Base-by-base conservation (phyloP, 2,888 invertebrate genomes). In the Bombyx huttoni region DNA sequence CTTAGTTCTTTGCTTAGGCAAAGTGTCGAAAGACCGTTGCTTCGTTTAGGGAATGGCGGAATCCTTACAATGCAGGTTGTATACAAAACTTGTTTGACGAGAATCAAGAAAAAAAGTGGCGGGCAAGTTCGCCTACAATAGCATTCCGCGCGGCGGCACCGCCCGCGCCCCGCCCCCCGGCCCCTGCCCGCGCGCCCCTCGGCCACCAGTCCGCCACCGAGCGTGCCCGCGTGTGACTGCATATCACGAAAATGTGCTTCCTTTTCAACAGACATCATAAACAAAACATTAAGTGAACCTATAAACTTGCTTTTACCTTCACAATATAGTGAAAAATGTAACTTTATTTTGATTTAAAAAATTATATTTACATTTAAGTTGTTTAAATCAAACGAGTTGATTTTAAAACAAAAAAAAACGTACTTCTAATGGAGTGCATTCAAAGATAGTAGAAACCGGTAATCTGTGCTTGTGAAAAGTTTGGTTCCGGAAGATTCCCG, bases 1-100 rank as follows among this genome's bases (percentile, higher is more conserved):
- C n/a, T n/a, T n/a, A n/a, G n/a, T n/a, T n/a, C n/a, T n/a, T n/a
- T n/a, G n/a, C n/a, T 61, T 62, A 58, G 57, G 64, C 64, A 75
- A 78, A 74, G 77, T 82, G 2, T 78, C 77, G 76, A 82, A 73
- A 79, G 78, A 81, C 79, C 80, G 78, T 81, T 81, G 78, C 71
- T 68, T 78, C 61, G 72, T 75, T 78, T 73, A 70, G 75, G 81
- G 84, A 85, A 86, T 85, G 87, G 86, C 86, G 83, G 87, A 86
- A 85, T 86, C 87, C 83, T 81, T 82, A 85, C 81, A 84, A 87
- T 86, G 87, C 87, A 83, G 86, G 86, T 87, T 86, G 85, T 87
- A 86, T 82, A 84, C 85, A 68, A 83, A 88, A 87, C 88, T 87
- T 83, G 88, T 87, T 87, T 87, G 85, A 87, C 87, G 83, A 87